Percentiles rank a stretch among this genome's conserved stretches.
Conservation (phyloP, 2,113 vertebrate genomes). For the Microtus ochrogaster region DNA sequence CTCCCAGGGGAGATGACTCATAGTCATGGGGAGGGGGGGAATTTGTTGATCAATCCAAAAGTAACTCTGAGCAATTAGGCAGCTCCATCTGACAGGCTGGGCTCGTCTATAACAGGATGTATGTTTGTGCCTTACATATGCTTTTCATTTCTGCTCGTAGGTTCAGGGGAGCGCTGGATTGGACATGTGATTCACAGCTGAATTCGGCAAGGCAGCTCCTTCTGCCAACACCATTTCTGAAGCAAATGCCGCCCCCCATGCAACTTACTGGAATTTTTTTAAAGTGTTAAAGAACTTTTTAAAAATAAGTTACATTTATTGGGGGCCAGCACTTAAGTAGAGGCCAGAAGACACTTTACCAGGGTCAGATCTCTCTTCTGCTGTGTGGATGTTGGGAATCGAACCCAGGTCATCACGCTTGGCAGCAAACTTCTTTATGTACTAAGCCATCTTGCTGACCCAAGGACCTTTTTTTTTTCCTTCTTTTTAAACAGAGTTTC, state of each 20-base stretch:
- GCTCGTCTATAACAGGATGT: slow-evolving; percentile 3
- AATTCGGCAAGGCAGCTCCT: slow-evolving; percentile 38
- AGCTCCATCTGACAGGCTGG: slow-evolving; percentile 3
- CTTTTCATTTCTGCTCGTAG: slow-evolving; percentile 43
- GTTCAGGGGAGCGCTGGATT: slow-evolving; percentile 47
- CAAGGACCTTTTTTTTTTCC: background rate
- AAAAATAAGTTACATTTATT: background rate
- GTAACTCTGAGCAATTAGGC: slow-evolving; percentile 41
- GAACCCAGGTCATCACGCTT: background rate
- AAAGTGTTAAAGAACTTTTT: slow-evolving; percentile 18
- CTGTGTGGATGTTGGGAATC: background rate
- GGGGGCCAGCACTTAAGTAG: background rate
- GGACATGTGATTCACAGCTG: slow-evolving; percentile 43
- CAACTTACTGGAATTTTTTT: slow-evolving; percentile 41
- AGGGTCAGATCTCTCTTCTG: background rate
- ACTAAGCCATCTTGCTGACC: background rate
- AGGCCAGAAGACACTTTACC: background rate
- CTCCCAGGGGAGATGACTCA: background rate
- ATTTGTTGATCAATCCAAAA: background rate
- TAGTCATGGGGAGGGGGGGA: background rate
- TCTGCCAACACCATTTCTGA: slow-evolving; percentile 60
- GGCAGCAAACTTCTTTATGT: background rate
- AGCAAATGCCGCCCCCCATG: slow-evolving; percentile 5
- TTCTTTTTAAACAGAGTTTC: background rate
- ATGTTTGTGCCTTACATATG: slow-evolving; percentile 27